Evolutionary conservation across 2,888 invertebrate genomes (phyloP), one percentile per base, ranked within the genome.

Genomic region (Xestia c-nigrum): DNA sequence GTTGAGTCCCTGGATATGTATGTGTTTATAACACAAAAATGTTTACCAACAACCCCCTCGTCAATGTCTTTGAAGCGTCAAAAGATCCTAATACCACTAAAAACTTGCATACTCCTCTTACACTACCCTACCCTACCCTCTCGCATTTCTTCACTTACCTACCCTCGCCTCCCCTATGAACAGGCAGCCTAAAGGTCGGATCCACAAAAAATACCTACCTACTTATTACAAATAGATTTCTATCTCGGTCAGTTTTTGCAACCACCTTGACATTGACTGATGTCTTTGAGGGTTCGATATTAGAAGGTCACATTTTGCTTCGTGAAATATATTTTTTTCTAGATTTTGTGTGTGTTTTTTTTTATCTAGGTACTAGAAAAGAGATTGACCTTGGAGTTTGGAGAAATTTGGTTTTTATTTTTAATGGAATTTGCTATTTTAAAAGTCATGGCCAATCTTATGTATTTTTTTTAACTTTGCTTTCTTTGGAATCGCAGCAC

Each of bases 211-310:
- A 76, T 61, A 57, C 21, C 65, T 47, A 72, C 50, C 82, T 76
- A 55, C 80, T 79, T 84, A 87, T 81, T 84, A 86, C 74, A 74
- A 79, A 81, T 83, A 83, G 75, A 85, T 88, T 84, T 72, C 55
- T 78, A 86, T 85, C 81, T 76, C 67, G 78, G 85, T 81, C 87
- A 89, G 81, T 89, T 87, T 89, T 87, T 87, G 85, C 84, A 74
- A 76, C 64, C 24, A 77, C 73, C 78, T 89, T 85, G 91, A 90
- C 90, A 87, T 84, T 90, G 91, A 90, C 81, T 83, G 90, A 90
- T 90, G 76, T 72, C 81, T 88, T 83, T 79, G 78, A 84, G 80
- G 85, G 80, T 77, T 83, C 67, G 47, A 77, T 77, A 69, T 43
- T 31, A 43, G 74, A 66, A 86, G 81, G 81, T 52, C 65, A 66